Conservation (phyloP, 2,113 vertebrate species). For the Chitala chitala region DNA sequence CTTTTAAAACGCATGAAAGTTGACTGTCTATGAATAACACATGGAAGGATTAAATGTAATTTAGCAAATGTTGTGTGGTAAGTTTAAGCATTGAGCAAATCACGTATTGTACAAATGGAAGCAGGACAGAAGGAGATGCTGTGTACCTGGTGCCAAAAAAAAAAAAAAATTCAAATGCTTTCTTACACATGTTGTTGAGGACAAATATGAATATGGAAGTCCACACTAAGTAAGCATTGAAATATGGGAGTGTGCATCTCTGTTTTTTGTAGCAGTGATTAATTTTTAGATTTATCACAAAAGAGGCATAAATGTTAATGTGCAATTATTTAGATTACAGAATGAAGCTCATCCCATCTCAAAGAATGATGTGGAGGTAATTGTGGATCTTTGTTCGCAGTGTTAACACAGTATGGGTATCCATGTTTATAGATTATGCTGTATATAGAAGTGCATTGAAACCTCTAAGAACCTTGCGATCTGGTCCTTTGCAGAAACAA, state of each 20-base stretch:
- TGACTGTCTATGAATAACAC: no score
- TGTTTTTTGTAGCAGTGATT: neutral
- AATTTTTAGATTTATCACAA: slow-evolving; percentile 3
- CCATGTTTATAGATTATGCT: no score
- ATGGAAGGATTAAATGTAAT: no score
- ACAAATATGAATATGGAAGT: neutral
- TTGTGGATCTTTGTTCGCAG: no score
- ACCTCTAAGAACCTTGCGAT: no score
- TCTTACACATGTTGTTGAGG: neutral
- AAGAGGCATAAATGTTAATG: no score
- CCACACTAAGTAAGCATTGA: no score
- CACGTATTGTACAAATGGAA: neutral
- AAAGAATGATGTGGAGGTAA: neutral
- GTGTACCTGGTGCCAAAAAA: no score
- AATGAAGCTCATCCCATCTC: neutral
- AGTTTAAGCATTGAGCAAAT: neutral
- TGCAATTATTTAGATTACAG: neutral
- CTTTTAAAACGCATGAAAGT: neutral
- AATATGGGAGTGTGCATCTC: no score
- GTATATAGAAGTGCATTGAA: no score
- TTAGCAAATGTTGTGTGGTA: neutral
- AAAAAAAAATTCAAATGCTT: neutral
- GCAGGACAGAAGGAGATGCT: neutral
- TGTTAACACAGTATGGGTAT: no score
- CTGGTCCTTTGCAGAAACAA: no score